Conservation (phyloP, 2,888 invertebrate species). For the Xylophagus ater region DNA sequence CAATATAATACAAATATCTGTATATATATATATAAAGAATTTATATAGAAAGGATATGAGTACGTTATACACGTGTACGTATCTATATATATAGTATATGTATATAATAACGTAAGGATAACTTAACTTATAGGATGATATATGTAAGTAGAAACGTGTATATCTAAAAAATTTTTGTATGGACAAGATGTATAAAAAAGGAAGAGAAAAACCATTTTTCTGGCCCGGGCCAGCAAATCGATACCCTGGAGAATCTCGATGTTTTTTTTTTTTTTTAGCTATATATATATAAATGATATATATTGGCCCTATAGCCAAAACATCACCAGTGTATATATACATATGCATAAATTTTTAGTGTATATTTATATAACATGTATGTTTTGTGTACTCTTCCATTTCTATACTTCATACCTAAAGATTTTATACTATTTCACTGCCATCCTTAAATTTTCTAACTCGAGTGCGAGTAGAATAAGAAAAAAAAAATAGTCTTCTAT, state of each 20-base stretch:
- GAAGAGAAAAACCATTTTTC: constrained; percentile 21
- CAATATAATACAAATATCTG: neutral
- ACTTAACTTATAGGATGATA: constrained; percentile 6
- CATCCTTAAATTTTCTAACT: constrained; percentile 1
- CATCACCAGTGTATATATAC: constrained; percentile 2
- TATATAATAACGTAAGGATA: constrained; percentile 13
- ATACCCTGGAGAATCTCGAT: constrained; percentile 23
- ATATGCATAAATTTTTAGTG: too few relatives aligned
- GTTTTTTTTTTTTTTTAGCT: constrained; percentile 1
- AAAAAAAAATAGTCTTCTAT: too few relatives aligned
- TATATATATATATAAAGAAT: neutral
- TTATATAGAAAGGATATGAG: constrained; percentile 1
- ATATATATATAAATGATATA: neutral
- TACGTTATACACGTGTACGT: constrained; percentile 11
- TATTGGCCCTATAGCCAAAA: constrained; percentile 4
- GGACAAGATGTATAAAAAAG: constrained; percentile 16
- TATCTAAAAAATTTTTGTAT: too few relatives aligned
- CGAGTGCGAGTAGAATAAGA: too few relatives aligned
- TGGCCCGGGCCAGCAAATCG: constrained; percentile 23
- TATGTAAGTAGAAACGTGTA: too few relatives aligned
- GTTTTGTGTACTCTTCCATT: constrained; percentile 9
- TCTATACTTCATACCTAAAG: too few relatives aligned
- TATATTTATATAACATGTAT: constrained; percentile 5
- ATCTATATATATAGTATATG: constrained; percentile 12
- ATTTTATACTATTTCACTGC: constrained; percentile 1